A percentile compares a stretch with the other conserved stretches of the same genome.
phyloP scores from a whole-genome alignment of 2,888 invertebrate species.

The Andricus curvator region DNA sequence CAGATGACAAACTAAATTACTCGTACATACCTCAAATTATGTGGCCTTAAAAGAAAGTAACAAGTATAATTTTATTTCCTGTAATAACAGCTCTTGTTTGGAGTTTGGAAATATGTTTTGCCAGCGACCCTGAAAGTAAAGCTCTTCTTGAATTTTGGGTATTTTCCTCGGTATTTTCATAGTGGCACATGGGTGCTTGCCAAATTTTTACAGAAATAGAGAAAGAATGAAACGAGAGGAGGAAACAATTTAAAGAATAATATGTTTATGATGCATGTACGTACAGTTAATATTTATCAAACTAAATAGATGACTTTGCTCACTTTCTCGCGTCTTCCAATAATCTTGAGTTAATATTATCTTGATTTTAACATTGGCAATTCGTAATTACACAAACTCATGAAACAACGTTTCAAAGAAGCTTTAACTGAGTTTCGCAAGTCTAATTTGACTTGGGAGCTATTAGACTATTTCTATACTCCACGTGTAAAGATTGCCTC shows the following conservation, averaged over 20 bases:
- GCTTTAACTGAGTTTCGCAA: background rate
- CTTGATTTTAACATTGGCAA: background rate
- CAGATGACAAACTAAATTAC: background rate
- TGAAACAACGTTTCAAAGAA: background rate
- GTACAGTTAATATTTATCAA: background rate
- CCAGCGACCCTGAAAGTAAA: background rate
- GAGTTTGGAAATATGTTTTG: background rate
- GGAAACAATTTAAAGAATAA: background rate
- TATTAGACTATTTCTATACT: conserved; percentile 26
- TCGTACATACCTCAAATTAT: background rate
- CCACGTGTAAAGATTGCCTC: conserved; percentile 18
- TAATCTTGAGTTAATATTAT: conserved; percentile 1
- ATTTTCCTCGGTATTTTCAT: conserved; percentile 13
- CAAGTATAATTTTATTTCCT: background rate
- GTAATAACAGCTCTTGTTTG: background rate
- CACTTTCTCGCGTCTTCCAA: background rate
- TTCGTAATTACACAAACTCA: background rate
- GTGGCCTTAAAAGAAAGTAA: background rate
- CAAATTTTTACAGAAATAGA: conserved; percentile 36
- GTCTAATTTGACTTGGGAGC: conserved; percentile 5
- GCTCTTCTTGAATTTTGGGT: no score
- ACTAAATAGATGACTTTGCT: background rate
- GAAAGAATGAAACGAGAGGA: conserved; percentile 10
- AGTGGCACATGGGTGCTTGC: background rate
- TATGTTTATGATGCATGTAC: background rate